Evolutionary conservation across 2,113 vertebrate species (phyloP).

Genomic region (Chitala chitala): DNA sequence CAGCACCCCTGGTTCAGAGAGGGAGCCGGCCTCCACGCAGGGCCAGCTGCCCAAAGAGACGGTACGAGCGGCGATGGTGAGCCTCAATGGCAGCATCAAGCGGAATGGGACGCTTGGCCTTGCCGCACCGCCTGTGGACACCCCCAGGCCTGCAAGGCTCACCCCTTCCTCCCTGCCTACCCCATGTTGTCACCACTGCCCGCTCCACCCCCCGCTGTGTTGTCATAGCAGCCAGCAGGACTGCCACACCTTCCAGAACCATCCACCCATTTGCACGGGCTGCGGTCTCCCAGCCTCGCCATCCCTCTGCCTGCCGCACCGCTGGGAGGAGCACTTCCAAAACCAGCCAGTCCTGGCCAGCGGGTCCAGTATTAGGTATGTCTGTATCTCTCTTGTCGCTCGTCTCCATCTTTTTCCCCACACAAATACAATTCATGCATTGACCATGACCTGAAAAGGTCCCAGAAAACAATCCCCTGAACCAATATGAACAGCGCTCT

Average conservation of each 20-base stretch:
- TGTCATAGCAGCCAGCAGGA: conserved; percentile 70
- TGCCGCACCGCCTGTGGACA: conserved; percentile 62
- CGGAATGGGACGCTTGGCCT: conserved; percentile 63
- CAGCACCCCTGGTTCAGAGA: conserved; percentile 33
- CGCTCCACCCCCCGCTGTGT: conserved; percentile 67
- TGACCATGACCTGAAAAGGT: too few relatives aligned
- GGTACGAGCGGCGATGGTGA: conserved; percentile 50
- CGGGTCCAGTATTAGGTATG: conserved; percentile 72
- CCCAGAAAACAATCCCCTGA: too few relatives aligned
- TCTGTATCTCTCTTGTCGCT: not conserved
- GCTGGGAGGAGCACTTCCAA: conserved; percentile 85
- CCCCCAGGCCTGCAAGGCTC: conserved; percentile 60
- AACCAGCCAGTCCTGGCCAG: conserved; percentile 70
- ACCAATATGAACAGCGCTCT: too few relatives aligned
- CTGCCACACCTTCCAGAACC: conserved; percentile 68
- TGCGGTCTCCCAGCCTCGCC: conserved; percentile 71
- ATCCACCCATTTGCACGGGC: conserved; percentile 59
- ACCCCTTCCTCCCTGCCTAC: conserved; percentile 29
- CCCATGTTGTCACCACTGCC: conserved; percentile 69
- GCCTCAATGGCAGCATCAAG: conserved; percentile 64
- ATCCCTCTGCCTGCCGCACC: conserved; percentile 74
- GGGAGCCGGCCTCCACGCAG: conserved; percentile 36
- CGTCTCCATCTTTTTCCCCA: too few relatives aligned
- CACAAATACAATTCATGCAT: too few relatives aligned
- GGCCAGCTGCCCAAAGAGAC: conserved; percentile 50